phyloP scores from a whole-genome alignment of 2,113 vertebrate genomes.

The Callionymus lyra region DNA sequence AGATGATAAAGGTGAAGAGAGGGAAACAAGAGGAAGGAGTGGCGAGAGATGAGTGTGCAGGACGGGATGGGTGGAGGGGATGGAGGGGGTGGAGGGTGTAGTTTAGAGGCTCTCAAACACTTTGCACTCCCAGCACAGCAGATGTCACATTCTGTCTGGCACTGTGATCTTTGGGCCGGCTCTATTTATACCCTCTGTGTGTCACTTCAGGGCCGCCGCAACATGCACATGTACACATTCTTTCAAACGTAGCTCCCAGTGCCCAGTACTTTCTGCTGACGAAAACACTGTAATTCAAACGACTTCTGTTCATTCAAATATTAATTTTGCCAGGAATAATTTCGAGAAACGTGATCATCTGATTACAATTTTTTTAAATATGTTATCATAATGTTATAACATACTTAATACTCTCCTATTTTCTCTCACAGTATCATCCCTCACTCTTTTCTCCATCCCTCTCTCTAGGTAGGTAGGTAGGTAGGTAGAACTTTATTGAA shows the following conservation, averaged over 20 bases:
- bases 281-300: too few relatives aligned
- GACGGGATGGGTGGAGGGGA: slow-evolving; percentile 17
- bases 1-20: background rate
- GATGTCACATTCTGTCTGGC: slow-evolving; percentile 68
- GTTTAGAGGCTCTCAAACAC: slow-evolving; percentile 55
- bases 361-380: too few relatives aligned
- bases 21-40: background rate
- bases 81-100: slow-evolving; percentile 33
- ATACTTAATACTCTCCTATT: too few relatives aligned
- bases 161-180: slow-evolving; percentile 59
- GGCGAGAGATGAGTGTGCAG: slow-evolving; percentile 13
- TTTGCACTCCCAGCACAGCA: slow-evolving; percentile 59
- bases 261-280: too few relatives aligned
- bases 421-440: too few relatives aligned
- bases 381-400: too few relatives aligned
- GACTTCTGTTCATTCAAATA: too few relatives aligned
- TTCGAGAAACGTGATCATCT: too few relatives aligned
- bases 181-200: slow-evolving; percentile 62
- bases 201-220: slow-evolving; percentile 52
- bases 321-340: too few relatives aligned
- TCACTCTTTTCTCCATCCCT: too few relatives aligned
- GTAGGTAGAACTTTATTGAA: too few relatives aligned
- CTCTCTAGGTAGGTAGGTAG: too few relatives aligned
- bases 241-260: background rate
- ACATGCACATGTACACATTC: slow-evolving; percentile 14